Conservation (phyloP, 2,888 invertebrate genomes). For the Malacosoma neustria region DNA sequence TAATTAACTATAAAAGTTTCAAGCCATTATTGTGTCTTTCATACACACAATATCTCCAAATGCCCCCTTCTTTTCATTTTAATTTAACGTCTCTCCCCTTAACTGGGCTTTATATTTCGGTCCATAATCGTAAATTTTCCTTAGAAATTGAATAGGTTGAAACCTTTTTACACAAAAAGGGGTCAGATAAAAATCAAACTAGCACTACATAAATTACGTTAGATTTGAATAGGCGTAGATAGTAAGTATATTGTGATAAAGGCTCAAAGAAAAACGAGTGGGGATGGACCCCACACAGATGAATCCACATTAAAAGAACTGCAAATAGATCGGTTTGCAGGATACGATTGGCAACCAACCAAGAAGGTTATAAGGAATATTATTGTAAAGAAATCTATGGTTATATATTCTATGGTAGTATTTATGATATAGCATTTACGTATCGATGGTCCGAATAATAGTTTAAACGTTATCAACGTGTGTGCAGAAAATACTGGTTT, state of each 20-base stretch:
- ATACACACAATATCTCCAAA: no score
- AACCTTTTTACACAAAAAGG: background rate
- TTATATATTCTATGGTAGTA: no score
- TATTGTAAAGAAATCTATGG: no score
- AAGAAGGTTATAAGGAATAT: conserved; percentile 15
- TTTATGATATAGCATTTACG: no score
- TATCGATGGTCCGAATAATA: no score
- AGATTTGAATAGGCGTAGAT: background rate
- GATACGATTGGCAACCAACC: conserved; percentile 8
- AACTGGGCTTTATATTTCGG: no score
- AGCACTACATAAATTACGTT: background rate
- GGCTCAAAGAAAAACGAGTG: background rate
- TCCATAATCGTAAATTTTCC: background rate
- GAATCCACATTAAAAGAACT: conserved; percentile 7
- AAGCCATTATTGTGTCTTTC: no score
- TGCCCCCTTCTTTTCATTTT: no score
- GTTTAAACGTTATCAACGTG: no score
- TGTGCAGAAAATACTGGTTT: no score
- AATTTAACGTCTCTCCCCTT: no score
- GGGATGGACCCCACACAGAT: background rate
- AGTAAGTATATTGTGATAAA: background rate
- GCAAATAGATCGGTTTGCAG: conserved; percentile 18
- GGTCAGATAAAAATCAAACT: background rate
- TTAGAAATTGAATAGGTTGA: background rate
- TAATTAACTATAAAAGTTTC: no score